phyloP scores from a whole-genome alignment of 2,797 vertebrate genomes.

The Simalia tracyae region DNA sequence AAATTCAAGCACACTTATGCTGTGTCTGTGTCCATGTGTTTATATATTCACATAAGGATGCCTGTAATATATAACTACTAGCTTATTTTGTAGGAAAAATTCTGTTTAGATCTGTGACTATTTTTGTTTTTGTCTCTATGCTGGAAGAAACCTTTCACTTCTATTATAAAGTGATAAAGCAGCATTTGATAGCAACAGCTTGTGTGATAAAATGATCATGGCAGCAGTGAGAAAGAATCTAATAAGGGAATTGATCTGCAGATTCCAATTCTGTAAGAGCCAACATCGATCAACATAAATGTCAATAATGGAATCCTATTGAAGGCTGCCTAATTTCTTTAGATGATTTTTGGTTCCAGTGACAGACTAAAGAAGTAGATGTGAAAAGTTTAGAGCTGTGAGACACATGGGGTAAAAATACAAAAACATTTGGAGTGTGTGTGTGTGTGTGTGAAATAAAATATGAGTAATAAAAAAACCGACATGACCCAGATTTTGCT shows the following conservation, averaged over 20 bases:
- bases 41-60: slow-evolving; percentile 36
- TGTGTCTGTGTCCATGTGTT: neutral
- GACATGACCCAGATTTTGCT: neutral
- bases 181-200: slow-evolving; percentile 69
- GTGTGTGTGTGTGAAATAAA: neutral
- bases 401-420: slow-evolving; percentile 32
- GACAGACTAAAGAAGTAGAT: slow-evolving; percentile 66
- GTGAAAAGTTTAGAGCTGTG: slow-evolving; percentile 64
- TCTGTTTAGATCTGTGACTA: slow-evolving; percentile 54
- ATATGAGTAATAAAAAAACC: slow-evolving; percentile 34
- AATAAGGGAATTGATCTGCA: slow-evolving; percentile 79
- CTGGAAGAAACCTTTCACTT: slow-evolving; percentile 64
- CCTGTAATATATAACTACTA: slow-evolving; percentile 41
- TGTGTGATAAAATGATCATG: slow-evolving; percentile 76
- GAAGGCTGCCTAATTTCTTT: slow-evolving; percentile 71
- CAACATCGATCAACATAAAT: slow-evolving; percentile 76
- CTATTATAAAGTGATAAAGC: slow-evolving; percentile 73
- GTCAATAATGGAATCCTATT: slow-evolving; percentile 72
- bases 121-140: slow-evolving; percentile 61
- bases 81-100: slow-evolving; percentile 47
- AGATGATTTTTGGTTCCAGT: slow-evolving; percentile 64
- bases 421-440: slow-evolving; percentile 9
- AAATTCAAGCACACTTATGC: neutral
- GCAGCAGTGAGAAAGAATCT: slow-evolving; percentile 75
- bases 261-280: slow-evolving; percentile 79